phyloP scores from a whole-genome alignment of 30 jellyfish, hydroid and myxozoan species.

The Aurelia aurita complex sp. Pacific region DNA sequence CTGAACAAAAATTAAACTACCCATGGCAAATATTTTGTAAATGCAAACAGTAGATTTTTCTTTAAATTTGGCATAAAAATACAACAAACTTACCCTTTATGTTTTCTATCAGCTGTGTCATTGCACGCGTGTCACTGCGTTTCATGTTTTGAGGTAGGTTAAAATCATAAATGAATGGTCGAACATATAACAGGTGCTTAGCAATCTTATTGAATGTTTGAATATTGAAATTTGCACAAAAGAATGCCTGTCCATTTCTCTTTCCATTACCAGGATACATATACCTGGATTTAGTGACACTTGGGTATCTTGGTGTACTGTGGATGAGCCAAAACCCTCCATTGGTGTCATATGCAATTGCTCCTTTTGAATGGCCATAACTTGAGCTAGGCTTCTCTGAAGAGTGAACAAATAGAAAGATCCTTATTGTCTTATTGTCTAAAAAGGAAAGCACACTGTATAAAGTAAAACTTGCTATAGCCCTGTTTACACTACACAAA shows the following conservation, averaged over 20 bases:
- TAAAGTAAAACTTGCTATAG: too few species aligned
- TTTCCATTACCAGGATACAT: not conserved
- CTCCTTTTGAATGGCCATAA: conserved; percentile 31
- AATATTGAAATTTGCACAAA: conserved; percentile 5
- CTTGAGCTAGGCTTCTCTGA: conserved; percentile 2
- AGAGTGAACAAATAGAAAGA: not conserved
- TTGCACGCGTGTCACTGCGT: not conserved
- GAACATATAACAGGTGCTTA: conserved; percentile 4
- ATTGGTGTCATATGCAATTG: conserved; percentile 8
- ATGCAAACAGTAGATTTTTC: not conserved
- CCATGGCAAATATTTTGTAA: not conserved
- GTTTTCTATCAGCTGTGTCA: conserved; percentile 4
- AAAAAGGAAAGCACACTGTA: too few species aligned
- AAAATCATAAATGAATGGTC: conserved; percentile 30
- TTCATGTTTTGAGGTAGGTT: conserved; percentile 6
- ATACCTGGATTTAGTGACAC: not conserved
- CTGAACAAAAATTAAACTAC: too few species aligned
- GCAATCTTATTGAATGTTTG: conserved; percentile 6
- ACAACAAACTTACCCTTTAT: conserved; percentile 13
- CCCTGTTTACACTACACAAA: too few species aligned
- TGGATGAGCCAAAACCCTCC: conserved; percentile 39
- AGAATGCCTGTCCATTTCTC: conserved; percentile 13
- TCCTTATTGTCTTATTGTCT: not conserved
- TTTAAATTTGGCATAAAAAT: not conserved
- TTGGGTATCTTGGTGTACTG: conserved; percentile 9